Conservation (phyloP, 2,888 invertebrate species). For the Zeuzera pyrina region DNA sequence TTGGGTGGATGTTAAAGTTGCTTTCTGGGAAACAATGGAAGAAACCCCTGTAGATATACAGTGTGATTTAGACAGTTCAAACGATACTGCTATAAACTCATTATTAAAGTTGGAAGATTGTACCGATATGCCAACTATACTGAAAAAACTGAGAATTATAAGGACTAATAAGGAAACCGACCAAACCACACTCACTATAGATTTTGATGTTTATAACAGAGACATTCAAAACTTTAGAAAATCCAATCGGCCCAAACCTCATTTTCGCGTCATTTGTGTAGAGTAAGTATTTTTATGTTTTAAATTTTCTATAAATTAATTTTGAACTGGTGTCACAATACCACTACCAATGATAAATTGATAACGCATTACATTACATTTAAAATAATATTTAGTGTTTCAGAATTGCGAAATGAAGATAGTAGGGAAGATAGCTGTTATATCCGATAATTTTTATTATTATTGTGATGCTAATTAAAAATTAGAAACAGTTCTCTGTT, state of each 20-base stretch:
- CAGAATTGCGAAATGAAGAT: too few relatives aligned
- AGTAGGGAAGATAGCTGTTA: too few relatives aligned
- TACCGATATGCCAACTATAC: constrained; percentile 32
- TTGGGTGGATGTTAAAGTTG: constrained; percentile 50
- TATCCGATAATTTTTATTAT: not conserved
- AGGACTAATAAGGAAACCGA: constrained; percentile 22
- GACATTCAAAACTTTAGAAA: constrained; percentile 55
- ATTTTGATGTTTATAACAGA: constrained; percentile 61
- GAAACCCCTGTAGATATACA: constrained; percentile 30
- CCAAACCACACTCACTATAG: constrained; percentile 28
- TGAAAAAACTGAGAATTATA: constrained; percentile 49
- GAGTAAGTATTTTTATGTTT: constrained; percentile 39
- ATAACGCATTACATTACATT: too few relatives aligned
- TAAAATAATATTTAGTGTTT: too few relatives aligned
- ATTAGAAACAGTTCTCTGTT: not conserved
- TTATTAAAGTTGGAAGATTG: constrained; percentile 41
- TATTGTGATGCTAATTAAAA: not conserved
- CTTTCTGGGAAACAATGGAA: constrained; percentile 37
- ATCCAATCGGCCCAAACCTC: constrained; percentile 43
- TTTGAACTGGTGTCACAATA: too few relatives aligned
- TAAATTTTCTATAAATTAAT: not conserved
- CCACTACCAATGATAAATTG: too few relatives aligned
- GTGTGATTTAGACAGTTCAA: constrained; percentile 16
- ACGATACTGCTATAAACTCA: constrained; percentile 23
- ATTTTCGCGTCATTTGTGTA: constrained; percentile 52